Conservation (phyloP, 2,113 vertebrate species). For the Corydoras maculifer region DNA sequence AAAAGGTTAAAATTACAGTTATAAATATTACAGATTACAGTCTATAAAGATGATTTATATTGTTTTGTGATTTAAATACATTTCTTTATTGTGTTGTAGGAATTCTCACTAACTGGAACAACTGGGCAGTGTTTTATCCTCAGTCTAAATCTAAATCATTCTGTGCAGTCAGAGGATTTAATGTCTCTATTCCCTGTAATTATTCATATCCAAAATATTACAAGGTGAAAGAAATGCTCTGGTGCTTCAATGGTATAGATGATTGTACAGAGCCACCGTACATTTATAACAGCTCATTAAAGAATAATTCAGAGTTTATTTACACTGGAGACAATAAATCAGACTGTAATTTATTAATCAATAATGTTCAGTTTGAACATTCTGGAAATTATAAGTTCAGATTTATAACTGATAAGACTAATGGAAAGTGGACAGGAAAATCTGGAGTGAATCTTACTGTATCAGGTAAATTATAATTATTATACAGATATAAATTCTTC, state of each 20-base stretch:
- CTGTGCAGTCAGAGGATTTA: constrained; percentile 37
- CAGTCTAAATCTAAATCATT: background rate
- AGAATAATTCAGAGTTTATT: background rate
- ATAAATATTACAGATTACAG: too few species aligned
- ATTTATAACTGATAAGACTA: background rate
- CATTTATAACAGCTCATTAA: constrained; percentile 12
- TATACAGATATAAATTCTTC: constrained; percentile 7
- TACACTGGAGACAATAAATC: constrained; percentile 20
- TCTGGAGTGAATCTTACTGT: constrained; percentile 5
- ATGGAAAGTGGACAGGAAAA: background rate
- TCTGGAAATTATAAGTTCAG: constrained; percentile 30
- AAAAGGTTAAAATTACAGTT: too few species aligned
- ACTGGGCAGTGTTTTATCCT: background rate
- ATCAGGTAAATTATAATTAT: constrained; percentile 11
- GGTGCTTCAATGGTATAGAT: constrained; percentile 7
- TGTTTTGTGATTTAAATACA: background rate
- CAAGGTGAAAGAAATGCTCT: background rate
- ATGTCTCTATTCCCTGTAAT: constrained; percentile 22
- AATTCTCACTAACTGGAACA: background rate
- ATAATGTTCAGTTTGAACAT: constrained; percentile 16
- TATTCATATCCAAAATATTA: background rate
- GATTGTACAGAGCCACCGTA: background rate
- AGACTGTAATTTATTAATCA: constrained; percentile 38
- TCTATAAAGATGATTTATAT: background rate
- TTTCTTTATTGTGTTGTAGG: constrained; percentile 6